phyloP scores from a whole-genome alignment of 2,888 invertebrate genomes.

The Trimorus sp. region DNA sequence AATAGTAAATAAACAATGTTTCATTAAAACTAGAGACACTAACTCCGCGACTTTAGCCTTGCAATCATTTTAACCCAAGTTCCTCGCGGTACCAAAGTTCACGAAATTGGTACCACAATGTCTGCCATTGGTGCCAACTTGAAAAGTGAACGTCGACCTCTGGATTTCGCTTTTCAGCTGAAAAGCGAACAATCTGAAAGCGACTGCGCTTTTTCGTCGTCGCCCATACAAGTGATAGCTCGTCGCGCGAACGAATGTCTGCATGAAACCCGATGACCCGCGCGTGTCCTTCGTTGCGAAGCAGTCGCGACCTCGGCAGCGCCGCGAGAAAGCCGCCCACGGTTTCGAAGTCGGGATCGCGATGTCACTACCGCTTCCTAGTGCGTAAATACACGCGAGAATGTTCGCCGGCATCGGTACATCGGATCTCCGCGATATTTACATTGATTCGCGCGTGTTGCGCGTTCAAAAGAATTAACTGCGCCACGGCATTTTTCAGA shows the following conservation, averaged over 20 bases:
- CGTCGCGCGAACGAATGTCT: constrained; percentile 21
- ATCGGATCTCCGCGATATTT: constrained; percentile 46
- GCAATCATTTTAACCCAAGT: no score
- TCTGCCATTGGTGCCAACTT: no score
- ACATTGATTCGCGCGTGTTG: constrained; percentile 50
- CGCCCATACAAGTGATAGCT: constrained; percentile 22
- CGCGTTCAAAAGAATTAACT: constrained; percentile 26
- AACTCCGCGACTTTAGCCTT: no score
- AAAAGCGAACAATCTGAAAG: not conserved
- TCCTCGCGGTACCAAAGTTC: no score
- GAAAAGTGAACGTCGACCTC: not conserved
- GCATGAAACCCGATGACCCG: constrained; percentile 50
- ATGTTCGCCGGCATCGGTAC: constrained; percentile 45
- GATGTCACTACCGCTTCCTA: constrained; percentile 66
- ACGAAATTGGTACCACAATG: no score
- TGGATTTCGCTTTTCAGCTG: not conserved
- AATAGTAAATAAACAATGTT: no score
- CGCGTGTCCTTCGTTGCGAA: constrained; percentile 52
- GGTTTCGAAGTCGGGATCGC: constrained; percentile 55
- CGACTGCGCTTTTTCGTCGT: no score
- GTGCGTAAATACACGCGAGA: constrained; percentile 60
- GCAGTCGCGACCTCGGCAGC: constrained; percentile 46
- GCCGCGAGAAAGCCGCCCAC: constrained; percentile 62
- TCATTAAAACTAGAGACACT: no score
- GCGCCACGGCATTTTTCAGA: constrained; percentile 29